Evolutionary conservation across 2,888 invertebrate genomes (phyloP).

Genomic region (Drosophila rellima): DNA sequence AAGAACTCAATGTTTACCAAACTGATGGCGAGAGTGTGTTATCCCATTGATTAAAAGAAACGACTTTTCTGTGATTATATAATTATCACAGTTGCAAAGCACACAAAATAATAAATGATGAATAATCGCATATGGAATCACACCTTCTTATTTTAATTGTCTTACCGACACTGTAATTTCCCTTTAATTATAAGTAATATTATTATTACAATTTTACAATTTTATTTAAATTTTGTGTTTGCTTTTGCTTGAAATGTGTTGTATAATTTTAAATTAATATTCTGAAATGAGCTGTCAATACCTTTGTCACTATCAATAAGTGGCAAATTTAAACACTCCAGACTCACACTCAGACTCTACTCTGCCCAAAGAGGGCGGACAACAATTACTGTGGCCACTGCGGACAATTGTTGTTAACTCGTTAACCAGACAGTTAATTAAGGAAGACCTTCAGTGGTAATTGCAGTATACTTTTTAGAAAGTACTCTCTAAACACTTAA

Average conservation of each 20-base stretch:
- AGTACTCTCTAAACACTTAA: not conserved
- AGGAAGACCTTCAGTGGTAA: constrained; percentile 16
- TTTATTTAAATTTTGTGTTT: no score
- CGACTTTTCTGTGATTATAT: constrained; percentile 4
- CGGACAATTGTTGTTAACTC: constrained; percentile 5
- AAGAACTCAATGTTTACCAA: constrained; percentile 15
- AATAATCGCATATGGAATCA: no score
- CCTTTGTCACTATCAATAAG: constrained; percentile 37
- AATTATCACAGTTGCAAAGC: not conserved
- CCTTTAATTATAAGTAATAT: no score
- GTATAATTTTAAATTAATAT: no score
- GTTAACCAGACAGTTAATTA: constrained; percentile 42
- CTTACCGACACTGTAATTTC: no score
- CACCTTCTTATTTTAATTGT: no score
- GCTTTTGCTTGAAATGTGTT: no score
- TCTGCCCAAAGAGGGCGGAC: not conserved
- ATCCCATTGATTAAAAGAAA: not conserved
- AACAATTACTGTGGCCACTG: constrained; percentile 6
- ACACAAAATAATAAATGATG: no score
- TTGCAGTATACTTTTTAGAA: constrained; percentile 7
- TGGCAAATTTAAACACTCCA: constrained; percentile 1
- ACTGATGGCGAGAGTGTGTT: not conserved
- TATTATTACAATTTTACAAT: no score
- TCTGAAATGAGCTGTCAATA: constrained; percentile 10
- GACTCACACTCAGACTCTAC: not conserved